Evolutionary conservation across 2,113 vertebrate genomes (phyloP).

Genomic region (Callithrix jacchus): DNA sequence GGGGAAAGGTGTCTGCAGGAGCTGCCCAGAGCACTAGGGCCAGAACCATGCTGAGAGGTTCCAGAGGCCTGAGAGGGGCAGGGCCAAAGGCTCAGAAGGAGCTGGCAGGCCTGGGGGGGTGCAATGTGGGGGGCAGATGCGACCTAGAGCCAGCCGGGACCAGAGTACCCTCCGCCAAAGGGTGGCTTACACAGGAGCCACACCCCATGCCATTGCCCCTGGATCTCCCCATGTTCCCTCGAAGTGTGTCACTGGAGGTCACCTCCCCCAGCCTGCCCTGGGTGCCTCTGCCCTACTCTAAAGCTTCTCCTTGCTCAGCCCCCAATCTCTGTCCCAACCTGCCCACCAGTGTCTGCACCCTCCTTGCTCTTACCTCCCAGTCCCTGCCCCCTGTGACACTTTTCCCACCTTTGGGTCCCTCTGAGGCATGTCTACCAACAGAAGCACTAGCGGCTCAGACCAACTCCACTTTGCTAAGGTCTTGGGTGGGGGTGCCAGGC

Average conservation of each 20-base stretch:
- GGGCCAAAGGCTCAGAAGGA: not conserved
- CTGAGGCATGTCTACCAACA: rapidly evolving
- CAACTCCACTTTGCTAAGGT: not conserved
- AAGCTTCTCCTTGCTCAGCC: not conserved
- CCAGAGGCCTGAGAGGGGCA: not conserved
- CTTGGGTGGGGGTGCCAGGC: not conserved
- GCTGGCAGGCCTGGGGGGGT: not conserved
- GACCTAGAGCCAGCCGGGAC: not conserved
- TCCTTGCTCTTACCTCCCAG: not conserved
- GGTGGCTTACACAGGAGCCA: not conserved
- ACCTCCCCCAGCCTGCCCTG: not conserved
- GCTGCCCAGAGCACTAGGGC: not conserved
- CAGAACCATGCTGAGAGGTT: not conserved
- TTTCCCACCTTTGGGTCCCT: not conserved
- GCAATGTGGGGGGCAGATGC: rapidly evolving
- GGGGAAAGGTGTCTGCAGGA: not conserved
- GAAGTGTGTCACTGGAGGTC: no score
- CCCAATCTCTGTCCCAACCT: not conserved
- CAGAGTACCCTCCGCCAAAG: not conserved
- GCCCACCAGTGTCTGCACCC: not conserved
- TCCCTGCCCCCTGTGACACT: not conserved
- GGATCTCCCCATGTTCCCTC: not conserved
- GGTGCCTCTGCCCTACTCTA: not conserved
- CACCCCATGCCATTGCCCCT: rapidly evolving
- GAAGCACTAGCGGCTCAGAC: not conserved